A percentile compares a stretch with the other conserved stretches of the same genome.
Conservation (phyloP, 2,888 invertebrate genomes). For the Incurvaria masculella region DNA sequence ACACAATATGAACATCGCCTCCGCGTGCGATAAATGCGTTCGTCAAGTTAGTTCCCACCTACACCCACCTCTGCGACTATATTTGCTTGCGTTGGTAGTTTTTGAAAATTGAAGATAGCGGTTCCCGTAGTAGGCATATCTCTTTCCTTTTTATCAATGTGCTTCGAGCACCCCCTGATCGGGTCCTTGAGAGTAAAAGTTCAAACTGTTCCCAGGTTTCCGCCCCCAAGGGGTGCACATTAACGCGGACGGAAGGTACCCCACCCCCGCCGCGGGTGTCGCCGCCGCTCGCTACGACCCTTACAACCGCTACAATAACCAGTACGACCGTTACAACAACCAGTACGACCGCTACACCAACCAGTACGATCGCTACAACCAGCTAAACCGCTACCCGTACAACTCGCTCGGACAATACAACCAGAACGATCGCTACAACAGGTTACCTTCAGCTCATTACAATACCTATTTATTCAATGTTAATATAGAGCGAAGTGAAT, state of each 20-base stretch:
- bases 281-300: conserved; percentile 24
- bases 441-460: too few relatives aligned
- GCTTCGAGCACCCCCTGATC: neutral
- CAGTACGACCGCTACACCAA: conserved; percentile 17
- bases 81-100: too few relatives aligned
- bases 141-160: too few relatives aligned
- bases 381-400: neutral
- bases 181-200: neutral
- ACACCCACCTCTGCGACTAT: too few relatives aligned
- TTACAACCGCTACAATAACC: conserved; percentile 17
- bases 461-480: too few relatives aligned
- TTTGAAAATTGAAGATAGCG: too few relatives aligned
- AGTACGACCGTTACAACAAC: conserved; percentile 18
- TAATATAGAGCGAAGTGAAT: too few relatives aligned
- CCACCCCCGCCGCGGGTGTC: conserved; percentile 35
- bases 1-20: too few relatives aligned
- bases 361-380: conserved; percentile 17
- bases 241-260: conserved; percentile 57
- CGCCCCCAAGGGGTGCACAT: conserved; percentile 64
- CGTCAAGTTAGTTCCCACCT: too few relatives aligned
- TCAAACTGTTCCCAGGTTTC: conserved; percentile 49
- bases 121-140: too few relatives aligned
- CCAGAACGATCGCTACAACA: conserved; percentile 24
- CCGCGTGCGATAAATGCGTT: too few relatives aligned
- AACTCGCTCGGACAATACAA: conserved; percentile 20